Evolutionary conservation across 2,888 invertebrate genomes (phyloP).

Genomic region (Apoda limacodes): DNA sequence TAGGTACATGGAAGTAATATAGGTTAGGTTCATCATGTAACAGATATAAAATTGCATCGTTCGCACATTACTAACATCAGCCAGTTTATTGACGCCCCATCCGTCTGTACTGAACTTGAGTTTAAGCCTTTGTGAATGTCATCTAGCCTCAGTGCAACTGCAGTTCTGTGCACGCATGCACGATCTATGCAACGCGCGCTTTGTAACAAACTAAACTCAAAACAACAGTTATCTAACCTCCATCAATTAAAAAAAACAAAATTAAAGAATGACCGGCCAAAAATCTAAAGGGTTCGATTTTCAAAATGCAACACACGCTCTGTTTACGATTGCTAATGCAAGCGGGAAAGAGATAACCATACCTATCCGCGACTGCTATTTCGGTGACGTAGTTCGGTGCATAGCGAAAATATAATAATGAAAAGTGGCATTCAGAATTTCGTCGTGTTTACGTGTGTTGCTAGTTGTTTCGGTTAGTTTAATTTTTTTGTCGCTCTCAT

Average conservation of each 20-base stretch:
- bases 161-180: constrained; percentile 51
- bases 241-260: constrained; percentile 23
- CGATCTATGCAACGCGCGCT: constrained; percentile 31
- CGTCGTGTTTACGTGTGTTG: constrained; percentile 67
- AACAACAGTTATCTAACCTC: constrained; percentile 10
- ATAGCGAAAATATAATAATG: constrained; percentile 65
- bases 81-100: constrained; percentile 55
- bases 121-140: constrained; percentile 61
- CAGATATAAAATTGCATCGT: constrained; percentile 44
- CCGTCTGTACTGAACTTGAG: constrained; percentile 64
- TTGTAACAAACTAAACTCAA: constrained; percentile 24
- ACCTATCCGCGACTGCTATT: constrained; percentile 43
- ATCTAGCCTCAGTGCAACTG: constrained; percentile 59
- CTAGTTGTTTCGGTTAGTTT: constrained; percentile 57
- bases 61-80: constrained; percentile 36
- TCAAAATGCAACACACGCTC: constrained; percentile 41
- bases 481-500: constrained; percentile 27
- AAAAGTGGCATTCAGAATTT: constrained; percentile 68
- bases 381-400: constrained; percentile 61
- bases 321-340: constrained; percentile 23
- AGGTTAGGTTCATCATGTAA: too few relatives aligned
- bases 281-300: constrained; percentile 41
- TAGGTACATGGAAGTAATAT: too few relatives aligned
- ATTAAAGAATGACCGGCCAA: constrained; percentile 33
- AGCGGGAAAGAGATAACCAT: constrained; percentile 50